Evolutionary conservation across 2,888 invertebrate species (phyloP).

Genomic region (Crematogaster levior): DNA sequence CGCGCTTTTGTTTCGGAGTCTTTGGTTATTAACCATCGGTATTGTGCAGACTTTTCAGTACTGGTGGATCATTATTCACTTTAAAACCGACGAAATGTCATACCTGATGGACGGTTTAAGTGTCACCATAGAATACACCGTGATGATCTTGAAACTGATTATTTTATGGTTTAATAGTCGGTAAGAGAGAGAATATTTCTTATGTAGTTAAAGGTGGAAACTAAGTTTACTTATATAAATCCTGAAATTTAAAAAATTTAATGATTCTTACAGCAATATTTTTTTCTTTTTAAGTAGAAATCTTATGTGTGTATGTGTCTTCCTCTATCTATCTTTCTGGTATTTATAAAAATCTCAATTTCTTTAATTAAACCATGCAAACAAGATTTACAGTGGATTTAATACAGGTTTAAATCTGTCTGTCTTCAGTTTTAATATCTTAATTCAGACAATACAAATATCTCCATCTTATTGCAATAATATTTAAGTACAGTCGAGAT

Average conservation of each 20-base stretch:
- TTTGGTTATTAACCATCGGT: constrained; percentile 30
- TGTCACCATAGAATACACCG: constrained; percentile 35
- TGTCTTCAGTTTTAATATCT: neutral
- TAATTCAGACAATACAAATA: neutral
- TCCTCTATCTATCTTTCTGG: neutral
- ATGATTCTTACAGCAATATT: neutral
- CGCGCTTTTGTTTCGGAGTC: neutral
- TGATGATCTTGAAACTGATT: constrained; percentile 45
- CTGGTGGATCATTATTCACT: constrained; percentile 23
- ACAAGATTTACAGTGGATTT: neutral
- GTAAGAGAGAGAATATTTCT: constrained; percentile 49
- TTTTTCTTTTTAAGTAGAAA: neutral
- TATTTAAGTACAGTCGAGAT: neutral
- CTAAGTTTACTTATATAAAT: neutral
- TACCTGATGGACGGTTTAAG: constrained; percentile 52
- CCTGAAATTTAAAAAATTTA: neutral
- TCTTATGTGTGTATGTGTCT: neutral
- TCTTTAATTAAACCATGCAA: neutral
- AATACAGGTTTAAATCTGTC: neutral
- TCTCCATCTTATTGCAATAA: neutral
- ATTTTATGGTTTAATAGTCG: constrained; percentile 47
- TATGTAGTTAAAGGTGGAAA: neutral
- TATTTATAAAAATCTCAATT: neutral
- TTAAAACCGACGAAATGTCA: constrained; percentile 17
- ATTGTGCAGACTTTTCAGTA: constrained; percentile 41